Conservation (phyloP, 1,140 invertebrate species). For the Archivesica marissinica region DNA sequence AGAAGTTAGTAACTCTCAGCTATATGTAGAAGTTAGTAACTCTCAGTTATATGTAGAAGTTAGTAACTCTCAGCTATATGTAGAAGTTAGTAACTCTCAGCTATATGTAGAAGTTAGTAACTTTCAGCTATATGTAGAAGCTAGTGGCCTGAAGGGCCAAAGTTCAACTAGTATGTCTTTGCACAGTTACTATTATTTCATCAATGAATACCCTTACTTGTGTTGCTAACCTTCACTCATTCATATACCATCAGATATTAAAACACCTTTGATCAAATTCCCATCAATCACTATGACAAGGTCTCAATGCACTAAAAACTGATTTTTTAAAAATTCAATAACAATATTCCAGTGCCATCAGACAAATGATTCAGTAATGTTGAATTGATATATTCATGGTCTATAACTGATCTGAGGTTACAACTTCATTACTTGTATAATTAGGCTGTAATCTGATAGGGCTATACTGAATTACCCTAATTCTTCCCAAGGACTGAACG, state of each 20-base stretch:
- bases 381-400: constrained; percentile 10
- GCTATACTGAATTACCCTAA: neutral
- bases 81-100: too few relatives aligned
- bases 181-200: too few relatives aligned
- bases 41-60: too few relatives aligned
- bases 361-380: constrained; percentile 9
- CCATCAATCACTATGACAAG: neutral
- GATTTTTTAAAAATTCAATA: neutral
- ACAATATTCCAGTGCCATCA: neutral
- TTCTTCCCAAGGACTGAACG: neutral
- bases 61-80: too few relatives aligned
- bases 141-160: too few relatives aligned
- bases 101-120: too few relatives aligned
- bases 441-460: neutral
- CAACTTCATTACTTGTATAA: constrained; percentile 7
- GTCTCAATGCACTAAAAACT: neutral
- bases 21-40: too few relatives aligned
- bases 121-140: too few relatives aligned
- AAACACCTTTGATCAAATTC: neutral
- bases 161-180: too few relatives aligned
- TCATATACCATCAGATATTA: neutral
- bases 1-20: too few relatives aligned
- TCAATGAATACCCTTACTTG: too few relatives aligned
- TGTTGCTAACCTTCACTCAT: too few relatives aligned
- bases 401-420: neutral